Base-by-base conservation (phyloP, 2,888 invertebrate genomes). In the Eulithis prunata region DNA sequence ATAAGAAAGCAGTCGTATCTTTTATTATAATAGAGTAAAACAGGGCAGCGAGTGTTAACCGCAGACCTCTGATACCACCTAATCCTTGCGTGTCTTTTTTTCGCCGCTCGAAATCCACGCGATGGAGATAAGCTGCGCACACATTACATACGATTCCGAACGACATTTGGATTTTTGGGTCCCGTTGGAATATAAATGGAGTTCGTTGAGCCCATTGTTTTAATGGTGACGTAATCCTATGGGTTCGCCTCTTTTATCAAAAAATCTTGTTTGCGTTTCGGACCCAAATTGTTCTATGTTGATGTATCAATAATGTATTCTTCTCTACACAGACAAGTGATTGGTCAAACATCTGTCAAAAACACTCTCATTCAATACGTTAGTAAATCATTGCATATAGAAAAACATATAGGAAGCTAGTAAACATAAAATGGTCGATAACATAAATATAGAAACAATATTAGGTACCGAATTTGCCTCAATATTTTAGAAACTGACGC, bases 51-150 rank as follows among this genome's bases (percentile, higher is more conserved):
- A 74, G 72, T 76, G 75, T 75, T 77, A 75, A 78, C 68, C 74
- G 72, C 69, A 54, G 68, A 55, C 59, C 59, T 70, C 62, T 74
- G 77, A 81, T 83, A 80, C 74, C 59, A 36, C 72, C 75, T 82
- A 85, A 83, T 84, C 80, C 80, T 72, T 61, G 78, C 75, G 76
- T 72, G 75, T 74, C 74, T 78, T 81, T 87, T 21, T 85, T 84
- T 41, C 55, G 21, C 10, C 41, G 52, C 45, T 58, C 47, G n/a
- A 56, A 67, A 60, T 60, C 62, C 62, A 59, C 46, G 57, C 65
- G 66, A 66, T 66, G 59, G 21, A 62, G 62, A 66, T 66, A 66
- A 66, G 66, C 59, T 59, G 49, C 69, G 63, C 70, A 63, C 71
- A 75, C 69, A 70, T 68, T 68, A 64, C 72, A 70, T 72, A 78